A percentile compares a stretch with the other conserved stretches of the same genome.
phyloP scores from a whole-genome alignment of 2,113 vertebrate species.

The Colossoma macropomum region DNA sequence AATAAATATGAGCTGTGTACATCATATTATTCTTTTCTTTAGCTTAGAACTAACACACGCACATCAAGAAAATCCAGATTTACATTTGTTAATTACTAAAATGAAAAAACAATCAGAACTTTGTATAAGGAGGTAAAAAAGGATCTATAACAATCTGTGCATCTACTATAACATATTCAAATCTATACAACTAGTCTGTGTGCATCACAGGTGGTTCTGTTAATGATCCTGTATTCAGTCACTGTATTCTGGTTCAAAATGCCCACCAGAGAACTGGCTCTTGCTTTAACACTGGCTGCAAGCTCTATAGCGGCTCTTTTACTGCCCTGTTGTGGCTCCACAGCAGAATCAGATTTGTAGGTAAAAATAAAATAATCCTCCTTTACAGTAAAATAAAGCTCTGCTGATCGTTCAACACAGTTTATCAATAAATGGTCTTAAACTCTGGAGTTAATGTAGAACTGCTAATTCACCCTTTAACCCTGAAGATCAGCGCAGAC shows the following conservation, averaged over 20 bases:
- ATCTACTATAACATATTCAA: background rate
- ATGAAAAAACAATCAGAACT: conserved; percentile 19
- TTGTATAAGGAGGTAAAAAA: conserved; percentile 57
- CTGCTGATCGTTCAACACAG: too few species aligned
- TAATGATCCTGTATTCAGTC: background rate
- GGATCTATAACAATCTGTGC: background rate
- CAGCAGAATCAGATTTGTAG: too few species aligned
- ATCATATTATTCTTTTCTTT: background rate
- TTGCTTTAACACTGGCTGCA: background rate
- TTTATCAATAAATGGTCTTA: too few species aligned
- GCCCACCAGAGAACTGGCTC: background rate
- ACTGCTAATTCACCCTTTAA: too few species aligned
- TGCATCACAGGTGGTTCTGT: background rate
- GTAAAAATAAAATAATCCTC: too few species aligned
- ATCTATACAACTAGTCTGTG: background rate
- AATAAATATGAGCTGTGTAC: background rate
- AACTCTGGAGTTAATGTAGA: too few species aligned
- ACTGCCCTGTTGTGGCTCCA: too few species aligned
- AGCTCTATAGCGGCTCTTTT: too few species aligned
- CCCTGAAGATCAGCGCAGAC: too few species aligned
- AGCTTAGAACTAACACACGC: background rate
- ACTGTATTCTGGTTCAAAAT: background rate
- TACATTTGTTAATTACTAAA: background rate
- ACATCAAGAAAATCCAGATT: background rate
- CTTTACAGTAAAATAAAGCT: too few species aligned